Percentiles rank a stretch among this genome's conserved stretches.
phyloP scores from a whole-genome alignment of 2,888 invertebrate species.

The Mechanitis messenoides region DNA sequence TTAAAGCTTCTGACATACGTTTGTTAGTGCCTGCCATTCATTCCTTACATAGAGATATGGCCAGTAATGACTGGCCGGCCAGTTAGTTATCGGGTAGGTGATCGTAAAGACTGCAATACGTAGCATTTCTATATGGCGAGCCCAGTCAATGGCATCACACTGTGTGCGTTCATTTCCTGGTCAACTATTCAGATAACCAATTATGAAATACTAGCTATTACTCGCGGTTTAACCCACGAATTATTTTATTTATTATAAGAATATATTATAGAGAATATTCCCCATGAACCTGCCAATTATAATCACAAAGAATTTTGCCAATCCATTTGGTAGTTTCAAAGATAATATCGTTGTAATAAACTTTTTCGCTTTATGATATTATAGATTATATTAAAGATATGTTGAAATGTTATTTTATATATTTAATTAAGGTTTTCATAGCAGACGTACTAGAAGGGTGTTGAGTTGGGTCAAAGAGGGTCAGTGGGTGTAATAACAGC shows the following conservation, averaged over 20 bases:
- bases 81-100: constrained; percentile 65
- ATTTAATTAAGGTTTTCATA: constrained; percentile 14
- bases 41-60: constrained; percentile 70
- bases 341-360: too few species aligned
- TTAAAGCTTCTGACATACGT: constrained; percentile 58
- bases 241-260: too few species aligned
- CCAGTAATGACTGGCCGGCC: constrained; percentile 64
- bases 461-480: constrained; percentile 44
- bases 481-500: constrained; percentile 58
- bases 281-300: too few species aligned
- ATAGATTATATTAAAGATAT: too few species aligned
- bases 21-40: constrained; percentile 68
- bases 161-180: constrained; percentile 57
- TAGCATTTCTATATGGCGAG: constrained; percentile 63
- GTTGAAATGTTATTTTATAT: too few species aligned
- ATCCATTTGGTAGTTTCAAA: too few species aligned
- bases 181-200: constrained; percentile 42
- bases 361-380: too few species aligned
- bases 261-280: too few species aligned
- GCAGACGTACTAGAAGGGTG: constrained; percentile 40
- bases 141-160: constrained; percentile 64
- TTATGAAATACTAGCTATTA: too few species aligned
- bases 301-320: too few species aligned
- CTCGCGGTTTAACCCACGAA: too few species aligned
- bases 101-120: constrained; percentile 69